A percentile compares a stretch with the other conserved stretches of the same genome.
These are phyloP conservation scores for Limosa lapponica DNA, from an alignment of 2,797 vertebrate genomes.

Conservation along the genomic window DNA sequence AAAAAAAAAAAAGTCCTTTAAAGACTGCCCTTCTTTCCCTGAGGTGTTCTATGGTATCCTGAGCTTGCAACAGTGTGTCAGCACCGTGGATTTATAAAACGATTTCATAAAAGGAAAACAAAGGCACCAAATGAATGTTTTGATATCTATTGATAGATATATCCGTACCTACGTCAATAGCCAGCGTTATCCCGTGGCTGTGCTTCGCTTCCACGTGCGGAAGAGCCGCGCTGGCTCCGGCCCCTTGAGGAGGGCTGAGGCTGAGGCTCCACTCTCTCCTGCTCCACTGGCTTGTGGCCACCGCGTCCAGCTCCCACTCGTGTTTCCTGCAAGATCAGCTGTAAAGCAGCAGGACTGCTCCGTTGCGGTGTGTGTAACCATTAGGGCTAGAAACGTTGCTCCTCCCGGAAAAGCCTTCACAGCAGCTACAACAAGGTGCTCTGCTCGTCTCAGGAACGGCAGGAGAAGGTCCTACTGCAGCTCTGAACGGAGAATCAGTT, in stretches of 20 bases:
- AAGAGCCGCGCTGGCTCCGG: background rate
- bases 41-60: background rate
- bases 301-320: background rate
- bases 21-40: background rate
- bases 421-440: background rate
- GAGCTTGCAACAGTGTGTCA: background rate
- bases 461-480: background rate
- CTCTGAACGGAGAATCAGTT: fast-evolving
- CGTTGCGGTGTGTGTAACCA: fast-evolving
- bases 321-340: background rate
- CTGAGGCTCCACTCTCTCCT: background rate
- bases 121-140: background rate
- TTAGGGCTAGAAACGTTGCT: background rate
- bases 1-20: background rate
- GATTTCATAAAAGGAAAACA: constrained; percentile 1
- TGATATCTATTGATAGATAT: background rate
- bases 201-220: background rate
- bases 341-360: background rate
- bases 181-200: background rate
- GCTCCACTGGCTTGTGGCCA: background rate
- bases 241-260: background rate
- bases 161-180: background rate
- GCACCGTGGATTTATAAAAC: constrained; percentile 12
- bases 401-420: background rate
- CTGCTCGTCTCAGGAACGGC: background rate